Evolutionary conservation across 2,888 invertebrate species (phyloP), one percentile per base, ranked within the genome.

Genomic region (Caenorhabditis sp.): DNA sequence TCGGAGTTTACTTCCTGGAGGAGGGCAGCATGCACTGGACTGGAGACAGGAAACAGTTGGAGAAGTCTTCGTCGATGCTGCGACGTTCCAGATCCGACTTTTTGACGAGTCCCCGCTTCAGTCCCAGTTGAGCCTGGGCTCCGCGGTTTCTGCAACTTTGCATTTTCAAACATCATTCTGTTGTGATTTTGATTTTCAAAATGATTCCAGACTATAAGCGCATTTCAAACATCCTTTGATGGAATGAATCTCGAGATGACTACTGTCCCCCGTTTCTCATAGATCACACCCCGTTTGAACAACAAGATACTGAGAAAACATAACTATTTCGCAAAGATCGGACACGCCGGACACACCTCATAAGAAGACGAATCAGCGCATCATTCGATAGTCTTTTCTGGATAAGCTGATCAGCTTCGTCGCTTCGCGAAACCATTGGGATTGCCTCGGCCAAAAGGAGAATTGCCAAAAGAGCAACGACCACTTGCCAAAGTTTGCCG

Each of bases 21-120:
- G 68, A 55, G 24, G 80, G 82, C 56, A 83, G 37, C 83, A 82
- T 83, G 59, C 84, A 84, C 62, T 84, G 84, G 8, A 84, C 82
- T 17, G 84, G 84, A 22, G 84, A 84, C 9, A 84, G 79, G 80
- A 83, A 84, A 66, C 84, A 84, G 71, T 83, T 83, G 41, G 79
- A 78, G 61, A 81, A 81, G 55, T 83, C 83, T 43, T 81, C 83
- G 71, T 83, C 83, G 65, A 83, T 55, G 59, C 79, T 80, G 20
- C 83, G 68, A 52, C 83, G 59, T 41, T 83, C 79, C 53, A 80
- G n/a, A 9, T 82, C 80, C 7, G 78, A 59, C 37, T 78, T 62
- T 50, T 82, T 80, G 24, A 43, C 68, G n/a, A 52, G 20, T 7
- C 71, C 62, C 17, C 78, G 79, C 56, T 75, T 82, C 59, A 74